Percentiles rank a stretch among this genome's conserved stretches.
These are phyloP conservation scores for Danionella dracula DNA, from an alignment of 2,797 vertebrate genomes.

Conservation along the genomic window DNA sequence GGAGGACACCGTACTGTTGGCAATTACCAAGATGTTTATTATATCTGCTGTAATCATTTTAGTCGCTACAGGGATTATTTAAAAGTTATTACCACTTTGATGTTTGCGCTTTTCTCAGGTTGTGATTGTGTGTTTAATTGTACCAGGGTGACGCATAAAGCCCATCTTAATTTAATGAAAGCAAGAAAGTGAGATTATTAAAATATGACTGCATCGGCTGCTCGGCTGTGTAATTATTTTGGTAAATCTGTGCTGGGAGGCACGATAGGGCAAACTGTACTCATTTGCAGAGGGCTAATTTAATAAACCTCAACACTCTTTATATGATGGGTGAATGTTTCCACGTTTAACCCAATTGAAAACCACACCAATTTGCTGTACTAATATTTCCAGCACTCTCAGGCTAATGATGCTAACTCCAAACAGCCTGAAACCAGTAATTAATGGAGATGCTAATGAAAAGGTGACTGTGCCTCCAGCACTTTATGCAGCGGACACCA, in stretches of 20 bases:
- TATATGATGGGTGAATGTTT: conserved; percentile 67
- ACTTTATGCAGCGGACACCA: not conserved
- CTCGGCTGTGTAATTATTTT: conserved; percentile 60
- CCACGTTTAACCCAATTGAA: conserved; percentile 70
- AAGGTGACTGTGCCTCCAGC: conserved; percentile 36
- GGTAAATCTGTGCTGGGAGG: conserved; percentile 68
- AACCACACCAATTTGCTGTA: conserved; percentile 62
- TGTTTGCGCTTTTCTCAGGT: conserved; percentile 51
- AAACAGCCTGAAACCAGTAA: conserved; percentile 61
- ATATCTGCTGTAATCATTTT: conserved; percentile 68
- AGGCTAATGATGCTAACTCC: conserved; percentile 41
- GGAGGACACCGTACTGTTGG: conserved; percentile 61
- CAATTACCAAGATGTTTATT: conserved; percentile 68
- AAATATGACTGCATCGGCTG: conserved; percentile 64
- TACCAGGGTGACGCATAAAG: conserved; percentile 74
- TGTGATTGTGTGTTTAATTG: conserved; percentile 76
- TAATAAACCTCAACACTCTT: conserved; percentile 49
- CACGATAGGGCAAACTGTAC: conserved; percentile 62
- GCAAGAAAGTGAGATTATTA: conserved; percentile 69
- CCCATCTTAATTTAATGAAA: conserved; percentile 74
- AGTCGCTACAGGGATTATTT: conserved; percentile 75
- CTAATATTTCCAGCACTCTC: conserved; percentile 64
- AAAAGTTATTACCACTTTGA: conserved; percentile 74
- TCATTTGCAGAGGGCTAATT: conserved; percentile 75
- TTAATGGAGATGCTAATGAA: conserved; percentile 47